Percentiles rank a stretch among this genome's conserved stretches.
Evolutionary conservation across 2,797 vertebrate genomes (phyloP).

Genomic region (Adrianichthys oophorus): DNA sequence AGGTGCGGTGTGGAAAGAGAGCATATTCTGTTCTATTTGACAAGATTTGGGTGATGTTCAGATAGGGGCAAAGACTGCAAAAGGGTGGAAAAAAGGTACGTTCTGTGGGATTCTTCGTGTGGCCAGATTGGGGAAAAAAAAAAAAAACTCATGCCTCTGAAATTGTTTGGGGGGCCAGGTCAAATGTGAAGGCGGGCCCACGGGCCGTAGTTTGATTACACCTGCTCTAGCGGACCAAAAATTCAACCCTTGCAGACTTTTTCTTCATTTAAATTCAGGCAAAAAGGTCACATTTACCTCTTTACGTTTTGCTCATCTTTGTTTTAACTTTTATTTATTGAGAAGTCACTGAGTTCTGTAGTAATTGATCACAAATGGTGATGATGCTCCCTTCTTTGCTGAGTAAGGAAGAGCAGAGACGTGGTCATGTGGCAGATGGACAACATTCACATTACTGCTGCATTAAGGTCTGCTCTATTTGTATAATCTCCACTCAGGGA

Average conservation of each 20-base stretch:
- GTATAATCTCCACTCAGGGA: slow-evolving; percentile 74
- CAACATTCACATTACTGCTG: slow-evolving; percentile 71
- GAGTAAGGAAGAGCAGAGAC: slow-evolving; percentile 63
- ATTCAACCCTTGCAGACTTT: slow-evolving; percentile 12
- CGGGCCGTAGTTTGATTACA: too few relatives aligned
- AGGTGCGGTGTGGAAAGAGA: too few relatives aligned
- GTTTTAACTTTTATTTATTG: slow-evolving; percentile 9
- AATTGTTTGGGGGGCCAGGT: too few relatives aligned
- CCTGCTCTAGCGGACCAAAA: slow-evolving; percentile 70
- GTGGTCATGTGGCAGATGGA: slow-evolving; percentile 70
- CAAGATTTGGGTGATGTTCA: too few relatives aligned
- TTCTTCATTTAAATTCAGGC: not conserved
- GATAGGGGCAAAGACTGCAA: too few relatives aligned
- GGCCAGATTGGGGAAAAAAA: too few relatives aligned
- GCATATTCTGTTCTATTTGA: too few relatives aligned
- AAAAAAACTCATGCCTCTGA: too few relatives aligned
- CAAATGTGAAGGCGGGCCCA: too few relatives aligned
- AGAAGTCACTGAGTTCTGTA: slow-evolving; percentile 24
- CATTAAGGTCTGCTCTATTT: slow-evolving; percentile 79
- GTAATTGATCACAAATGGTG: slow-evolving; percentile 51
- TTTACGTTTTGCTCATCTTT: slow-evolving; percentile 3
- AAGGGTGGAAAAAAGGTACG: too few relatives aligned
- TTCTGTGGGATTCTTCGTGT: too few relatives aligned
- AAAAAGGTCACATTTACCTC: too few relatives aligned
- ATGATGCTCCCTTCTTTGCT: slow-evolving; percentile 61